Conservation (phyloP, 92 coral and sea anemone species). For the Meandrina meandrites region DNA sequence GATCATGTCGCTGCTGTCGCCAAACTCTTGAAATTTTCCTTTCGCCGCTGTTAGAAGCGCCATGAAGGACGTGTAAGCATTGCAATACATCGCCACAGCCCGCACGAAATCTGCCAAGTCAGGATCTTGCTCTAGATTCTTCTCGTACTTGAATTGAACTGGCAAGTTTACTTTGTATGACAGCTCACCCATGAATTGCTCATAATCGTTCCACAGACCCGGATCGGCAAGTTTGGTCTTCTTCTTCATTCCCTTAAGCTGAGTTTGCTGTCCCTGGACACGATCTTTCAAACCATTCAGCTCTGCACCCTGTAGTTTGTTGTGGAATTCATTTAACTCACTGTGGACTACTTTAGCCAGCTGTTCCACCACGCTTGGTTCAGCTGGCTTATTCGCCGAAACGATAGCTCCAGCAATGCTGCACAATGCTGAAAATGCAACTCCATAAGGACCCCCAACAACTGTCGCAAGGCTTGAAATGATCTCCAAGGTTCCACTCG, state of each 20-base stretch:
- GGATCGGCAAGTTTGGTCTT: constrained; percentile 12
- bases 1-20: not conserved
- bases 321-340: constrained; percentile 25
- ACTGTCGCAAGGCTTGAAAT: constrained; percentile 24
- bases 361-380: constrained; percentile 39
- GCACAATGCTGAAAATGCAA: constrained; percentile 37
- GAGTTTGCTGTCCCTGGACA: not conserved
- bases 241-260: constrained; percentile 16
- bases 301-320: constrained; percentile 15
- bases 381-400: constrained; percentile 26
- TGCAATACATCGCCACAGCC: constrained; percentile 39
- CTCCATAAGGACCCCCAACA: constrained; percentile 46
- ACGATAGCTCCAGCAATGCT: constrained; percentile 44
- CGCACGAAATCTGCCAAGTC: constrained; percentile 37
- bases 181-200: constrained; percentile 38
- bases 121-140: constrained; percentile 16
- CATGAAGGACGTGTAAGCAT: constrained; percentile 40
- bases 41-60: constrained; percentile 46
- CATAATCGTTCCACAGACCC: constrained; percentile 26
- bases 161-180: not conserved
- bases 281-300: constrained; percentile 31
- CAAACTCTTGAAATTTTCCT: constrained; percentile 31
- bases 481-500: constrained; percentile 33
- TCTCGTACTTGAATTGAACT: constrained; percentile 15
- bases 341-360: constrained; percentile 28